Conservation (phyloP, 2,113 vertebrate genomes). For the Opisthocomus hoazin region DNA sequence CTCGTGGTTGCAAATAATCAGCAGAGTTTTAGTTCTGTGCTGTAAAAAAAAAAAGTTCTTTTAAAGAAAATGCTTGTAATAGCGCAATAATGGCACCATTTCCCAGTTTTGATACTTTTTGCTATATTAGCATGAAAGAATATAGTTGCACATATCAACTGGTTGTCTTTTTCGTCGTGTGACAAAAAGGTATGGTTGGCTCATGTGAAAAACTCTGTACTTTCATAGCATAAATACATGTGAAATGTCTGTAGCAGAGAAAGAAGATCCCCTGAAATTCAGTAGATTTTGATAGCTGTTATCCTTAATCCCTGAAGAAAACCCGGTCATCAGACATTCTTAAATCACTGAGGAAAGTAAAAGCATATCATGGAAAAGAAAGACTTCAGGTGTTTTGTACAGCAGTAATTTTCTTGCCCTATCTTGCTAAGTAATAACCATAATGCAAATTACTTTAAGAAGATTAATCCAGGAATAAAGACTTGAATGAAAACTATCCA, state of each 20-base stretch:
- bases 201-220: not conserved
- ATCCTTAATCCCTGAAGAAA: not conserved
- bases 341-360: not conserved
- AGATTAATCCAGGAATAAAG: not conserved
- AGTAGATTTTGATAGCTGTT: not conserved
- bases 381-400: not conserved
- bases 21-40: not conserved
- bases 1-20: not conserved
- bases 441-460: not conserved
- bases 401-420: not conserved
- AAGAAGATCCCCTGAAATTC: not conserved
- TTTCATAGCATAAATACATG: not conserved
- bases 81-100: not conserved
- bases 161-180: not conserved
- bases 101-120: not conserved
- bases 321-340: not conserved
- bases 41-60: not conserved
- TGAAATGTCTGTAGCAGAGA: not conserved
- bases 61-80: not conserved
- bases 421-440: not conserved
- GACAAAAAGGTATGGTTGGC: not conserved
- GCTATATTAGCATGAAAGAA: not conserved
- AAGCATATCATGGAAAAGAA: not conserved
- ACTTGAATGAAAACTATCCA: not conserved
- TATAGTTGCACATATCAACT: not conserved